phyloP scores from a whole-genome alignment of 2,797 vertebrate genomes.

The Amblyopsis hoosieri region DNA sequence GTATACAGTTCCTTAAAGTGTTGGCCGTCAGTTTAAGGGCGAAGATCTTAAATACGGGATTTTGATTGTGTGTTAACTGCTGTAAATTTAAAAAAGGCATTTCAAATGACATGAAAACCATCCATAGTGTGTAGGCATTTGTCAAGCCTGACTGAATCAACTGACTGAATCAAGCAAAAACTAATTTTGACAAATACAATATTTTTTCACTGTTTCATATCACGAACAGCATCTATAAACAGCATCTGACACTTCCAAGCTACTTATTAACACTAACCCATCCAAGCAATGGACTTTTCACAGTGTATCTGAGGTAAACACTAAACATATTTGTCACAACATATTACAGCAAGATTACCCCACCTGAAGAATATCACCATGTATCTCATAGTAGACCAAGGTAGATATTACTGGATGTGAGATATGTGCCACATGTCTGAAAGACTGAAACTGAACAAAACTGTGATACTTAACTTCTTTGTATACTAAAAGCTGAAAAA shows the following conservation, averaged over 20 bases:
- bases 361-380: conserved; percentile 18
- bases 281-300: conserved; percentile 25
- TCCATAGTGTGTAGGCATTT: not conserved
- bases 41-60: no score
- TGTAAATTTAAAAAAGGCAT: conserved; percentile 16
- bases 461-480: no score
- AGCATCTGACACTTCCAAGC: no score
- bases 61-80: not conserved
- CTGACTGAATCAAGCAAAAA: no score
- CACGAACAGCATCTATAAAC: no score
- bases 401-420: conserved; percentile 13
- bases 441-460: not conserved
- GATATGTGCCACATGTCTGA: conserved; percentile 14
- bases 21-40: not conserved
- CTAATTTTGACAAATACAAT: no score
- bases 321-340: conserved; percentile 13
- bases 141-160: conserved; percentile 2
- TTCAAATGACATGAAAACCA: conserved; percentile 10
- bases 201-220: no score
- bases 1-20: not conserved
- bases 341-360: conserved; percentile 17
- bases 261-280: not conserved
- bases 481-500: no score
- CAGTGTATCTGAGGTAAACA: conserved; percentile 31
- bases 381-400: conserved; percentile 13